Percentiles rank a stretch among this genome's conserved stretches.
Evolutionary conservation across 2,113 vertebrate genomes (phyloP).

Genomic region (Grus americana): DNA sequence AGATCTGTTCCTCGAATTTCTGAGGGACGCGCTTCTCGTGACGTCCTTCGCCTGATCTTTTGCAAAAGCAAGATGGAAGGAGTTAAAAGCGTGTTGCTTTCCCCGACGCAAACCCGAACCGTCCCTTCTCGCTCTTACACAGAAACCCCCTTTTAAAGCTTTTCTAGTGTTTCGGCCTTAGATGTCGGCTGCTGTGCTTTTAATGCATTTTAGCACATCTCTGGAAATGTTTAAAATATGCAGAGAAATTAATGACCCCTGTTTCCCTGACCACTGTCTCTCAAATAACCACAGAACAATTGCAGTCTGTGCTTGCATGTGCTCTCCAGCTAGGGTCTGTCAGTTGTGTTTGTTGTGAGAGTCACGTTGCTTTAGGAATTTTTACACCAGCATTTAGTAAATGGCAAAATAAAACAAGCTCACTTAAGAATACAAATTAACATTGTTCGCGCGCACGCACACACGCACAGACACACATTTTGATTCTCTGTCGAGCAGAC

Average conservation of each 20-base stretch:
- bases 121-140: background rate
- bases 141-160: background rate
- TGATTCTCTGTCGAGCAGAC: background rate
- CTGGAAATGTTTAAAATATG: background rate
- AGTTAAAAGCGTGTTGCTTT: background rate
- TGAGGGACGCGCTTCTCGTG: background rate
- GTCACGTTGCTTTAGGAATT: slow-evolving; percentile 31
- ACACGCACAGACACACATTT: background rate
- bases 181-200: background rate
- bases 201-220: background rate
- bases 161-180: background rate
- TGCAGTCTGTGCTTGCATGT: background rate
- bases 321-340: background rate
- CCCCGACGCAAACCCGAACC: background rate
- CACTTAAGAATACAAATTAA: background rate
- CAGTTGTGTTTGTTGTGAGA: slow-evolving; percentile 43
- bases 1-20: no score
- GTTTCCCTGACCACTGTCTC: slow-evolving; percentile 18
- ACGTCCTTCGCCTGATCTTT: background rate
- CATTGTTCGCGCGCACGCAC: background rate
- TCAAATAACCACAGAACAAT: slow-evolving; percentile 10
- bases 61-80: background rate
- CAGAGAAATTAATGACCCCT: slow-evolving; percentile 10
- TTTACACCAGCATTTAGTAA: slow-evolving; percentile 19
- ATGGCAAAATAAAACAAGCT: slow-evolving; percentile 35